Base-by-base conservation (phyloP, 2,888 invertebrate species). In the Yponomeuta sedellus region DNA sequence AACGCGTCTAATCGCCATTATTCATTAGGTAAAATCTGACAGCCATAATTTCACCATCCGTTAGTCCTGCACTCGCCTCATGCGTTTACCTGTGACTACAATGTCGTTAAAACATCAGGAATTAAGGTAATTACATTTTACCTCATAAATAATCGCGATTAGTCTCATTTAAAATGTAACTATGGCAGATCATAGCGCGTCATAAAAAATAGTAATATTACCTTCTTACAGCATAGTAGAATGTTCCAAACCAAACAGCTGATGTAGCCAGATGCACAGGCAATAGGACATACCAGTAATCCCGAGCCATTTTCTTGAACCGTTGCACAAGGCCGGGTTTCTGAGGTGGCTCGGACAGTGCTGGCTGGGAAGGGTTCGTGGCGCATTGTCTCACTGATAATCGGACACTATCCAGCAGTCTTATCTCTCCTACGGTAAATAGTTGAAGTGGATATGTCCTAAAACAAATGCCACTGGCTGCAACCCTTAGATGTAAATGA, bases 251-350 rank as follows among this genome's bases (percentile, higher is more conserved):
- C 99, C 99, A 99, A 67, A 95, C 92, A 44, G 94, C 89, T 2
- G 98, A 99, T 11, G 98, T 98, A 20, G 94, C 93, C 64, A 96
- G 78, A 86, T 99, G 99, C 2, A 99, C 99, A 5, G 98, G 99
- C 67, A 99, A 92, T 67, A 98, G 88, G 66, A 99, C 96, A 86
- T 99, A 98, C 97, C 99, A 99, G 87, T 99, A 99, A 79, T 98
- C 96, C 81, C 96, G 96, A 80, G 97, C 97, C 95, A 98, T 96
- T 77, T 95, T 92, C 83, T 97, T 98, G 84, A 99, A 97, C 77
- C 94, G 94, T 74, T 96, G 93, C 77, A 97, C 94, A 2, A 98
- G 79, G 0, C 94, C 92, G 72, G 88, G 77, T 80, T 96, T 93
- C 72, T 74, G 72, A 5, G 74, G 71, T 56, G 75, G 57, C 62